These are phyloP conservation scores for Daboia siamensis DNA, from an alignment of 2,113 vertebrate species.

Conservation along the genomic window DNA sequence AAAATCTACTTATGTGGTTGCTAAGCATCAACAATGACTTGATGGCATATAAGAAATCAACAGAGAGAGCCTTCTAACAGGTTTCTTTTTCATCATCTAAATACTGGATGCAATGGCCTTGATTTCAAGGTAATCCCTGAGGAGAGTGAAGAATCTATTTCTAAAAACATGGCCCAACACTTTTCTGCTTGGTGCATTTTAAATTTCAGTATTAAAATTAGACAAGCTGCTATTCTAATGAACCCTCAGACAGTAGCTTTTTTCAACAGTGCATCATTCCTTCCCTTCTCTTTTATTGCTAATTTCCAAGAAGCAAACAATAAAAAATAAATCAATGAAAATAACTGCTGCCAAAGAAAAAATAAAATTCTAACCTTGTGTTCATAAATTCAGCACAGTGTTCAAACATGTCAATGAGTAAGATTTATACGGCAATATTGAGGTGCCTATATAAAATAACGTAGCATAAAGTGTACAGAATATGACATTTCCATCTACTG, in stretches of 20 bases:
- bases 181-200: neutral
- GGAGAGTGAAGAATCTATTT: neutral
- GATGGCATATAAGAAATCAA: neutral
- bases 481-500: neutral
- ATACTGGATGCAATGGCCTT: neutral
- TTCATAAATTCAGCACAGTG: neutral
- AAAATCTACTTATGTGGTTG: neutral
- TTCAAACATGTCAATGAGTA: neutral
- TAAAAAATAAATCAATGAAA: conserved; percentile 11
- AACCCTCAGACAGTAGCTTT: neutral
- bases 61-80: neutral
- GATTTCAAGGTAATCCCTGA: neutral
- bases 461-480: neutral
- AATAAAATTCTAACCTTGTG: neutral
- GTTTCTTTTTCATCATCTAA: neutral
- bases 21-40: neutral
- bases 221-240: neutral
- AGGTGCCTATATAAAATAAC: neutral
- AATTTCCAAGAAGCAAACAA: conserved; percentile 13
- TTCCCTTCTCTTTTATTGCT: neutral
- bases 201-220: neutral
- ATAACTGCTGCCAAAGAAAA: neutral
- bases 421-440: neutral
- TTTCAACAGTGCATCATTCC: neutral
- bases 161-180: neutral